Conservation (phyloP, 2,888 invertebrate species). For the Myopa tessellatipennis region DNA sequence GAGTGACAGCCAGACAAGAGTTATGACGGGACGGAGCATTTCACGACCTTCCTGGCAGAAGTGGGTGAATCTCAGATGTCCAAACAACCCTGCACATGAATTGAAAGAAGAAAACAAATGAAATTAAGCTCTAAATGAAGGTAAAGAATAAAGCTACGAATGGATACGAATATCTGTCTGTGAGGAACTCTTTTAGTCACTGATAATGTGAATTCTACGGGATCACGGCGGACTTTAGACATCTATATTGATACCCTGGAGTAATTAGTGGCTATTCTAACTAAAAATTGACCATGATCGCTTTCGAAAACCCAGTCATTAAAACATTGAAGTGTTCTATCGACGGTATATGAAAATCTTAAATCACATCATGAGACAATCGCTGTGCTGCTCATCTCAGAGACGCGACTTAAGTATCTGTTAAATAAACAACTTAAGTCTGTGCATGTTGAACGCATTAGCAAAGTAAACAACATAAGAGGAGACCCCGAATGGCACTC, state of each 20-base stretch:
- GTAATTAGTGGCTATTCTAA: no score
- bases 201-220: no score
- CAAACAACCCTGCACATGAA: neutral
- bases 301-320: no score
- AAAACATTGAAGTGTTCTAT: no score
- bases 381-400: neutral
- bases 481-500: neutral
- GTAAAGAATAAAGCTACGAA: neutral
- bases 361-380: no score
- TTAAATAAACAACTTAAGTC: slow-evolving; percentile 22
- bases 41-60: no score
- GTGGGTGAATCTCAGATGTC: neutral
- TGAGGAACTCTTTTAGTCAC: no score
- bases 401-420: slow-evolving; percentile 20
- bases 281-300: no score
- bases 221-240: no score
- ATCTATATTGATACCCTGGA: no score
- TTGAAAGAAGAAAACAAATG: neutral
- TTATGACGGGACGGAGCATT: slow-evolving; percentile 46
- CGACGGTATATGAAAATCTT: no score
- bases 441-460: slow-evolving; percentile 23
- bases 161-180: no score
- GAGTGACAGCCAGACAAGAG: slow-evolving; percentile 63
- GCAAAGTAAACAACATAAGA: slow-evolving; percentile 2
- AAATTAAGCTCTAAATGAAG: neutral